Conservation (phyloP, 2,113 vertebrate species). For the Xyliphius kryptos region DNA sequence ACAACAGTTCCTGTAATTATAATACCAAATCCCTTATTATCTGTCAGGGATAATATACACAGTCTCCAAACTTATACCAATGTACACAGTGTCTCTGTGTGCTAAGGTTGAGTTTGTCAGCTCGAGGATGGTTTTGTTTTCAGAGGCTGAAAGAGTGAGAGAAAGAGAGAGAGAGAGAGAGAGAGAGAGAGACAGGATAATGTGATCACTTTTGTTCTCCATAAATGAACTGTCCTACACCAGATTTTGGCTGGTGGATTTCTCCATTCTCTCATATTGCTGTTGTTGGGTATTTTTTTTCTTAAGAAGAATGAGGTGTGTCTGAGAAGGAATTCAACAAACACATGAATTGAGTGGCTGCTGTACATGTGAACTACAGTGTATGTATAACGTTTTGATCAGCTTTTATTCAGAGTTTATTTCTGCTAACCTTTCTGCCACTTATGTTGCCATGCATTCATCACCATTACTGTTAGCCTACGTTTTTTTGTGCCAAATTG, state of each 20-base stretch:
- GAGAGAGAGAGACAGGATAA: too few relatives aligned
- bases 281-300: too few relatives aligned
- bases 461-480: background rate
- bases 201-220: constrained; percentile 36
- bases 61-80: background rate
- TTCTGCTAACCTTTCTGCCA: background rate
- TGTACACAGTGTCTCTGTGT: background rate
- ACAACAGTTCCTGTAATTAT: constrained; percentile 6
- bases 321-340: too few relatives aligned
- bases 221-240: constrained; percentile 34
- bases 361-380: too few relatives aligned
- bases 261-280: too few relatives aligned
- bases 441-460: background rate
- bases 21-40: background rate
- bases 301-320: too few relatives aligned
- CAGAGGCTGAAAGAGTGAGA: background rate
- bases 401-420: too few relatives aligned
- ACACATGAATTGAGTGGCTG: too few relatives aligned
- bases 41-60: background rate
- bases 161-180: constrained; percentile 1
- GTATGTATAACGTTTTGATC: too few relatives aligned
- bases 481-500: background rate
- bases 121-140: background rate
- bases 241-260: constrained; percentile 29
- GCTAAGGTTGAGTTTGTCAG: background rate